Percentiles rank a stretch among this genome's conserved stretches.
Evolutionary conservation across 1,140 invertebrate genomes (phyloP).

Genomic region (Caenorhabditis briggsae): DNA sequence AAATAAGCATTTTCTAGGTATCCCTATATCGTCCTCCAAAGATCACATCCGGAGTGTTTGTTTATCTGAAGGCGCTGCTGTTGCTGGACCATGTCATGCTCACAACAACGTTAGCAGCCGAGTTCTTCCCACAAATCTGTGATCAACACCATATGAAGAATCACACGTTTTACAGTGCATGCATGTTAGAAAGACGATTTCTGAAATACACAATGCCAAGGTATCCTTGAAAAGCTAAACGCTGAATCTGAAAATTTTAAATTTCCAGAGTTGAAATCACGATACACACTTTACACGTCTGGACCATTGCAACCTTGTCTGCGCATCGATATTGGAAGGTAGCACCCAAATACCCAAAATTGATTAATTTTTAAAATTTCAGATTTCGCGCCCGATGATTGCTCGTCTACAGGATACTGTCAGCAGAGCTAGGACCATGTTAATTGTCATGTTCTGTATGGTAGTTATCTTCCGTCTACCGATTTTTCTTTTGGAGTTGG

Average conservation of each 20-base stretch:
- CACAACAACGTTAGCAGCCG: slow-evolving; percentile 70
- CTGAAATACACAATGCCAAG: slow-evolving; percentile 72
- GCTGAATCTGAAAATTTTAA: background rate
- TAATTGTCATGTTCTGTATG: slow-evolving; percentile 71
- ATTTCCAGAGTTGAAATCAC: slow-evolving; percentile 70
- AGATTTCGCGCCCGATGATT: slow-evolving; percentile 77
- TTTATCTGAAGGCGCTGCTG: slow-evolving; percentile 76
- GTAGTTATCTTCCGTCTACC: slow-evolving; percentile 74
- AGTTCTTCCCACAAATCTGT: slow-evolving; percentile 75
- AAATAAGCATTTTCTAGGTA: slow-evolving; percentile 66
- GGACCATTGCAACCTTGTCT: slow-evolving; percentile 77
- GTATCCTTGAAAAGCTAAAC: slow-evolving; percentile 16
- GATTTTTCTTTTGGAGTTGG: slow-evolving; percentile 73
- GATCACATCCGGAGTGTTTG: slow-evolving; percentile 77
- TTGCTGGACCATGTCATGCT: slow-evolving; percentile 75
- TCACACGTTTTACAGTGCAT: slow-evolving; percentile 73
- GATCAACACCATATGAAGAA: slow-evolving; percentile 74
- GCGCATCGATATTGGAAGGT: slow-evolving; percentile 78
- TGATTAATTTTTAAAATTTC: slow-evolving; percentile 40
- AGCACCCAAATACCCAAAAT: background rate
- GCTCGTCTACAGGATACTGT: slow-evolving; percentile 76
- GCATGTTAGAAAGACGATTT: slow-evolving; percentile 77
- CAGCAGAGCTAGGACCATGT: slow-evolving; percentile 67
- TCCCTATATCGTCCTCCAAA: slow-evolving; percentile 77
- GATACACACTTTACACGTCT: slow-evolving; percentile 74